Evolutionary conservation across 1,140 invertebrate genomes (phyloP), one percentile per base, ranked within the genome.

Genomic region (Zaprionus ornatus): DNA sequence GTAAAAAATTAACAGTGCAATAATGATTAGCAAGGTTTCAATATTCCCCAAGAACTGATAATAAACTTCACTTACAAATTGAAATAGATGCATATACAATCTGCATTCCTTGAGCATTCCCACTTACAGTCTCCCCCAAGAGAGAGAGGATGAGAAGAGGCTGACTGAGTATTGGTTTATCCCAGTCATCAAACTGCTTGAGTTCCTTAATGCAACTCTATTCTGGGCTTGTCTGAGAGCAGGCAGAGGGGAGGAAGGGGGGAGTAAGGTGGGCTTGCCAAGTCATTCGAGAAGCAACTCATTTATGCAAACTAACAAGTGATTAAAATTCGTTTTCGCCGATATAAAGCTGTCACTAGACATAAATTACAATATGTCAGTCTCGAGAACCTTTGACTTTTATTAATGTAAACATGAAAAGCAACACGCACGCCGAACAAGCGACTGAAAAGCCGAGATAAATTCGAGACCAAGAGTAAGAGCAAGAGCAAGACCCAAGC

Each of bases 311-410:
- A 90, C 84, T 85, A 90, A 90, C 86, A 90, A 90, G 86, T 90
- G 85, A 90, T 90, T 90, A 90, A 90, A 90, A 84, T 85, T 82
- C 81, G 79, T 63, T 82, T 90, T 79, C 77, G 70, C 81, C 85
- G 81, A 90, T 90, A 90, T 90, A 86, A 90, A 90, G 86, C 86
- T 90, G 86, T 90, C 86, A 90, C 86, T 90, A 85, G 74, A 90
- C 86, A 90, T 90, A 90, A 90, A 90, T 90, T 90, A 90, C 86
- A 90, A 90, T 90, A 86, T 90, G 86, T 90, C 86, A 90, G 86
- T 80, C 71, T 90, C 86, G 68, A 90, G 86, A 90, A 90, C 86
- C 86, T 90, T 90, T 90, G 86, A 90, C 86, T 90, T 90, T 85
- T 90, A 90, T 90, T 90, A 90, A 90, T 90, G 86, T 90, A 90